Percentiles rank a stretch among this genome's conserved stretches.
These are phyloP conservation scores for Drosophila formosana DNA, from an alignment of 2,888 invertebrate genomes.

Conservation along the genomic window DNA sequence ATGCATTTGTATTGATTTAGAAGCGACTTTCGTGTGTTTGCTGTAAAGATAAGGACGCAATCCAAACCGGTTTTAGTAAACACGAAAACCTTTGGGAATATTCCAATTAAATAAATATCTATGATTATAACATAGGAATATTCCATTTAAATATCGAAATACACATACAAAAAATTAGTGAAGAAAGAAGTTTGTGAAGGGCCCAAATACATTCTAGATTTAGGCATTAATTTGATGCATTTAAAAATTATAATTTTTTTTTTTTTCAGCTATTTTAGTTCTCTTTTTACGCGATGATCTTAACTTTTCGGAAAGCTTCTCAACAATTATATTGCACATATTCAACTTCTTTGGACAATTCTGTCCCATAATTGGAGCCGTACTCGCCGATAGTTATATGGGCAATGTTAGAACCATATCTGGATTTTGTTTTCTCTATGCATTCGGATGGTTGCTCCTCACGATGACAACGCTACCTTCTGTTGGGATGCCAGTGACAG, in stretches of 20 bases:
- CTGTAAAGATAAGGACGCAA: not conserved
- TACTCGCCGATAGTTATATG: constrained; percentile 88
- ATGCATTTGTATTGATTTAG: not conserved
- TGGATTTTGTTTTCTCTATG: constrained; percentile 87
- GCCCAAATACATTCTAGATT: no score
- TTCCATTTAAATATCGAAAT: no score
- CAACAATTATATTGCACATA: constrained; percentile 87
- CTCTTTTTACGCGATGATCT: constrained; percentile 88
- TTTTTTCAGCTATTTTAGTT: constrained; percentile 87
- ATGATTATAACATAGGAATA: no score
- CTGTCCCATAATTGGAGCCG: constrained; percentile 88
- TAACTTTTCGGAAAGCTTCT: constrained; percentile 85
- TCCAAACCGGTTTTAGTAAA: no score
- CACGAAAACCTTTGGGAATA: no score
- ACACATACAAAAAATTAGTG: no score
- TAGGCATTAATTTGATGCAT: no score
- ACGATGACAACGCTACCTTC: constrained; percentile 86
- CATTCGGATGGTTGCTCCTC: constrained; percentile 86
- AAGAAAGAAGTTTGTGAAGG: no score
- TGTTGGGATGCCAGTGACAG: constrained; percentile 70
- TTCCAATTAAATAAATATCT: no score
- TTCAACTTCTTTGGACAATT: constrained; percentile 88
- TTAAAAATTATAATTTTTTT: no score
- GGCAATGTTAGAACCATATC: constrained; percentile 87
- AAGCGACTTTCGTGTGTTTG: not conserved